A percentile compares a stretch with the other conserved stretches of the same genome.
Evolutionary conservation across 1,140 invertebrate genomes (phyloP).

Genomic region (Drosophila burlai): DNA sequence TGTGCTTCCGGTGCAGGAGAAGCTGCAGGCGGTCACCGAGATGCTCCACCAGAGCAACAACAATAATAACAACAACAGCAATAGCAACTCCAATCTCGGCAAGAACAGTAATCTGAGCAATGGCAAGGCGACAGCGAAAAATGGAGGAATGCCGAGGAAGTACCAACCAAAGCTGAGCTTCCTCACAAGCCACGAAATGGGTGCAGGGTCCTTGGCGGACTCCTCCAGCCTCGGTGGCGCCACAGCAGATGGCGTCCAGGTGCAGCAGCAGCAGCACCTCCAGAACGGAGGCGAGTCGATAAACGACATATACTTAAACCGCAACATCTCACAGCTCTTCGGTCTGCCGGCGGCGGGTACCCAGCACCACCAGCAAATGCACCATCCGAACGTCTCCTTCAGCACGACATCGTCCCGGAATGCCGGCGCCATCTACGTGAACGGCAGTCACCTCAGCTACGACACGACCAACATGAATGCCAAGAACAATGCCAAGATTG

Average conservation of each 20-base stretch:
- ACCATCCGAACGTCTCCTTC: slow-evolving; percentile 81
- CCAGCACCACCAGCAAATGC: slow-evolving; percentile 34
- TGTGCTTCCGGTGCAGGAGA: slow-evolving; percentile 84
- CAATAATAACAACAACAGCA: slow-evolving; percentile 40
- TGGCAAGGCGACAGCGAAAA: slow-evolving; percentile 48
- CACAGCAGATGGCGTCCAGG: slow-evolving; percentile 10
- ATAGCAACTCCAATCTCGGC: slow-evolving; percentile 49
- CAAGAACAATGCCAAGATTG: slow-evolving; percentile 66
- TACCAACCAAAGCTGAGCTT: slow-evolving; percentile 71
- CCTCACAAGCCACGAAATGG: slow-evolving; percentile 55
- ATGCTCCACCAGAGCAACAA: slow-evolving; percentile 70
- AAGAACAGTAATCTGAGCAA: slow-evolving; percentile 53
- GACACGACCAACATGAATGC: slow-evolving; percentile 73
- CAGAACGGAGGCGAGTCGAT: slow-evolving; percentile 66
- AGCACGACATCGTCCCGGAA: slow-evolving; percentile 66
- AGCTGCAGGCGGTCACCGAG: slow-evolving; percentile 77
- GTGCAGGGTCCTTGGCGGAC: slow-evolving; percentile 18
- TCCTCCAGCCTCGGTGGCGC: slow-evolving; percentile 37
- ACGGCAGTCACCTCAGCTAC: slow-evolving; percentile 66
- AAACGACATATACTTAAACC: slow-evolving; percentile 82
- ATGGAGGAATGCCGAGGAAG: slow-evolving; percentile 58
- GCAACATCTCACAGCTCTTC: slow-evolving; percentile 77
- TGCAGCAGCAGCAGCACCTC: slow-evolving; percentile 1
- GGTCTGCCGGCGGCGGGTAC: slow-evolving; percentile 42
- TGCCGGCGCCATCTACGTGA: slow-evolving; percentile 72